phyloP scores from a whole-genome alignment of 2,797 vertebrate species.

The Periophthalmus magnuspinnatus region DNA sequence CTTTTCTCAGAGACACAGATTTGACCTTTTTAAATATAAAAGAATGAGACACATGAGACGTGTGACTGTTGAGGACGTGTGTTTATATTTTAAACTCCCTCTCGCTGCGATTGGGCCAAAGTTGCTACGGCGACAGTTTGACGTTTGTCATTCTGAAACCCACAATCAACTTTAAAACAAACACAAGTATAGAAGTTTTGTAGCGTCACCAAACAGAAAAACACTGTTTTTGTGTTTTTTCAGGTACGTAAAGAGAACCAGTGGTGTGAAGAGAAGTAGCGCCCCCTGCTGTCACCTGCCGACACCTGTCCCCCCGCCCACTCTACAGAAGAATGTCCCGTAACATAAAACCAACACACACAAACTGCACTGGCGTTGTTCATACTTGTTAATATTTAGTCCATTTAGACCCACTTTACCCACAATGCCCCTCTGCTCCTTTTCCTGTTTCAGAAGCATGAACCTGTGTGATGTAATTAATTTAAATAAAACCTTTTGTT shows the following conservation, averaged over 20 bases:
- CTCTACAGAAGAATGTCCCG: slow-evolving; percentile 86
- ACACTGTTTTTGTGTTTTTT: not conserved
- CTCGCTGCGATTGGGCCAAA: too few relatives aligned
- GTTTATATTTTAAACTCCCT: too few relatives aligned
- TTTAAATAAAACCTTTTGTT: slow-evolving; percentile 68
- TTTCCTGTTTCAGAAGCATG: slow-evolving; percentile 81
- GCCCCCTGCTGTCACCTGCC: slow-evolving; percentile 70
- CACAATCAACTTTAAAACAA: too few relatives aligned
- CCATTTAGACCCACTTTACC: slow-evolving; percentile 79
- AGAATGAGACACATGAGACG: too few relatives aligned
- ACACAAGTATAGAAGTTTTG: too few relatives aligned
- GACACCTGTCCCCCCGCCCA: slow-evolving; percentile 71
- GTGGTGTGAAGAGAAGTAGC: slow-evolving; percentile 98
- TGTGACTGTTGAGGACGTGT: too few relatives aligned
- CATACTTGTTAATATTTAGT: slow-evolving; percentile 95
- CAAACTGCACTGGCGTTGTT: slow-evolving; percentile 96
- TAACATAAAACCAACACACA: not conserved
- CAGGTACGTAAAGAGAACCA: slow-evolving; percentile 99
- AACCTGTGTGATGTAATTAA: slow-evolving; percentile 83
- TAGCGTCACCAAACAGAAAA: too few relatives aligned
- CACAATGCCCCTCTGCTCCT: slow-evolving; percentile 5
- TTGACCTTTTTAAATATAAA: too few relatives aligned
- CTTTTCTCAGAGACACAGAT: too few relatives aligned
- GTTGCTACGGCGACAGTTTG: too few relatives aligned
- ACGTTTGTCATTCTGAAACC: too few relatives aligned